Conservation (phyloP, 2,797 vertebrate genomes). For the Anguilla anguilla region DNA sequence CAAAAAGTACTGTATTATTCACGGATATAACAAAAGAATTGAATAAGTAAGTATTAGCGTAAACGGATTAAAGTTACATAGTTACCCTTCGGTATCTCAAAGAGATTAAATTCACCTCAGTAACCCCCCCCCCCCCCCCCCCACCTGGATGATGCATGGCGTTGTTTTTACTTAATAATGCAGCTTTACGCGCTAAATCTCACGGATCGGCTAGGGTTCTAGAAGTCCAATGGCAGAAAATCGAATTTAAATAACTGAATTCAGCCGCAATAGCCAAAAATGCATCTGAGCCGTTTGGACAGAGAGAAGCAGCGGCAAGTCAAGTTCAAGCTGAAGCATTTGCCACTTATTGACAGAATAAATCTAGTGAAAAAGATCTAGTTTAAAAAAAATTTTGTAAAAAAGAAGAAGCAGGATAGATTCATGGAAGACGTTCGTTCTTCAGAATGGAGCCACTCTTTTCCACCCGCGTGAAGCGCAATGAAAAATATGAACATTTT, state of each 20-base stretch:
- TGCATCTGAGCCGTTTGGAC: background rate
- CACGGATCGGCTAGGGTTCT: background rate
- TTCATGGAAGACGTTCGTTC: background rate
- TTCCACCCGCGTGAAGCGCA: background rate
- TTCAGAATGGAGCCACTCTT: background rate
- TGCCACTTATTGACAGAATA: background rate
- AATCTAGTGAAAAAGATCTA: background rate
- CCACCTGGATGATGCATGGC: background rate
- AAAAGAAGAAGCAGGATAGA: background rate
- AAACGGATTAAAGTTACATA: background rate
- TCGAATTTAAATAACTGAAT: background rate
- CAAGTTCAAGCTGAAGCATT: background rate
- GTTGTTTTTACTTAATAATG: background rate
- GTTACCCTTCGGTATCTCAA: background rate
- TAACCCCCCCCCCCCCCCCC: background rate
- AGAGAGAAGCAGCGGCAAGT: background rate
- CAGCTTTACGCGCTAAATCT: background rate
- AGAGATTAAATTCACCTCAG: background rate
- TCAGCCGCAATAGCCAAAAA: background rate
- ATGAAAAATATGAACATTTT: background rate
- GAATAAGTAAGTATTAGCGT: background rate
- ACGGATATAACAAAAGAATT: background rate
- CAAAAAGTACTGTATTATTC: conserved; percentile 1
- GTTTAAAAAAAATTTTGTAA: background rate
- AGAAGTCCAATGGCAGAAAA: background rate